phyloP scores from a whole-genome alignment of 2,113 vertebrate species.

The Nematolebias whitei region DNA sequence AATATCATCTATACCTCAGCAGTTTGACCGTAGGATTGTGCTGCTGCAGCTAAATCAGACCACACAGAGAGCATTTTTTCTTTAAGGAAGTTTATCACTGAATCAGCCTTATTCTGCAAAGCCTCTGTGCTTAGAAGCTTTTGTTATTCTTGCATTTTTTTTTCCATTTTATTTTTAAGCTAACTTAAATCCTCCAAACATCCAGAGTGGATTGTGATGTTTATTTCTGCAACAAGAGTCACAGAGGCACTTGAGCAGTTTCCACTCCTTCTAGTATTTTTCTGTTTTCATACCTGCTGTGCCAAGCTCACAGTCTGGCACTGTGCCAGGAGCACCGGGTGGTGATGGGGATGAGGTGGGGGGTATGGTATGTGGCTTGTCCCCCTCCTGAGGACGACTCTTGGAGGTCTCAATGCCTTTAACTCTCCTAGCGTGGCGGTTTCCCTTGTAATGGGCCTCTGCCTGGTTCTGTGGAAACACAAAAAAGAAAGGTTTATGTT shows the following conservation, averaged over 20 bases:
- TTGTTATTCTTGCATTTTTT: constrained; percentile 48
- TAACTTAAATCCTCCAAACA: constrained; percentile 16
- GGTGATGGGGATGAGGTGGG: constrained; percentile 79
- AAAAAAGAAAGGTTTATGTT: constrained; percentile 3
- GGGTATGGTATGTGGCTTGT: constrained; percentile 73
- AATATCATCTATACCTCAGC: no score
- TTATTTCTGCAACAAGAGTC: constrained; percentile 34
- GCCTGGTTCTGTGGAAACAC: constrained; percentile 85
- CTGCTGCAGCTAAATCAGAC: constrained; percentile 24
- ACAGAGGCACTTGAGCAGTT: background rate
- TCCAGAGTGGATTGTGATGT: constrained; percentile 12
- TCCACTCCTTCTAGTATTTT: background rate
- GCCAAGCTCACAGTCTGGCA: constrained; percentile 67
- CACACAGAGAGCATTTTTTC: constrained; percentile 24
- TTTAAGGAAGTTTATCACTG: constrained; percentile 10
- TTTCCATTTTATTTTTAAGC: constrained; percentile 5
- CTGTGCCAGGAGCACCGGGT: constrained; percentile 49
- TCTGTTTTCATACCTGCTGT: constrained; percentile 71
- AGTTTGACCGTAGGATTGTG: no score
- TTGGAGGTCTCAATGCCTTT: constrained; percentile 94
- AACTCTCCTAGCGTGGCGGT: constrained; percentile 90
- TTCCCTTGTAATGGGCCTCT: constrained; percentile 94
- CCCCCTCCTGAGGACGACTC: constrained; percentile 84
- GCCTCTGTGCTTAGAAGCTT: constrained; percentile 27
- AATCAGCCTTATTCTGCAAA: constrained; percentile 26